Conservation (phyloP, 2,797 vertebrate species). For the Malacoctenus gilli region DNA sequence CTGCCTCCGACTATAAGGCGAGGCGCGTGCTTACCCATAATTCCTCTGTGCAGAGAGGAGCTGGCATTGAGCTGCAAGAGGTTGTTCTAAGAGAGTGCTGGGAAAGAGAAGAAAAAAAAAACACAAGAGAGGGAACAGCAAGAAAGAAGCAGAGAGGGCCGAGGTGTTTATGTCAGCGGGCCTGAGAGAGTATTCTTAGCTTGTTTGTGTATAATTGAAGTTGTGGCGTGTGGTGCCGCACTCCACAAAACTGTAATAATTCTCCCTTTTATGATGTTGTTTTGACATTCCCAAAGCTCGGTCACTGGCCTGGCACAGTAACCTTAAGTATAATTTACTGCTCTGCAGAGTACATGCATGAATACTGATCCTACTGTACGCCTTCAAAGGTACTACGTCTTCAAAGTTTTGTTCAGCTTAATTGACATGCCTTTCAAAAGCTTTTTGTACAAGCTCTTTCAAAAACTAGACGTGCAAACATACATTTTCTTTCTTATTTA, state of each 20-base stretch:
- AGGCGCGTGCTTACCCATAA: slow-evolving; percentile 56
- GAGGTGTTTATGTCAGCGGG: slow-evolving; percentile 75
- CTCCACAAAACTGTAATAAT: slow-evolving; percentile 76
- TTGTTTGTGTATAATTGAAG: slow-evolving; percentile 80
- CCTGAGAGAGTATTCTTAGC: slow-evolving; percentile 74
- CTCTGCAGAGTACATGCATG: slow-evolving; percentile 36
- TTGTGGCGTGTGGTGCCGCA: slow-evolving; percentile 64
- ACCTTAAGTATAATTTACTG: slow-evolving; percentile 57
- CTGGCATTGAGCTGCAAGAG: slow-evolving; percentile 57
- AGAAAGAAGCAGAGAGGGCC: slow-evolving; percentile 44
- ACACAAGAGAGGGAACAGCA: slow-evolving; percentile 44
- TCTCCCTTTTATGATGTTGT: slow-evolving; percentile 73
- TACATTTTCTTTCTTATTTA: too few species aligned
- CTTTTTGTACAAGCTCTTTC: too few species aligned
- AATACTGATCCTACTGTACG: slow-evolving; percentile 32
- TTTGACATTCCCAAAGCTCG: slow-evolving; percentile 69
- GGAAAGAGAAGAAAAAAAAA: slow-evolving; percentile 35
- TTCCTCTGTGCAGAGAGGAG: slow-evolving; percentile 57
- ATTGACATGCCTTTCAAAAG: slow-evolving; percentile 7
- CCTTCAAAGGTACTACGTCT: slow-evolving; percentile 15
- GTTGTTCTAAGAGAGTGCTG: slow-evolving; percentile 40
- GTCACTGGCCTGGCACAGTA: slow-evolving; percentile 61
- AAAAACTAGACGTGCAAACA: too few species aligned
- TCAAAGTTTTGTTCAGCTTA: slow-evolving; percentile 28
- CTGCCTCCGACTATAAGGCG: slow-evolving; percentile 38